These are phyloP conservation scores for Taurulus bubalis DNA, from an alignment of 2,113 vertebrate species.

Conservation along the genomic window DNA sequence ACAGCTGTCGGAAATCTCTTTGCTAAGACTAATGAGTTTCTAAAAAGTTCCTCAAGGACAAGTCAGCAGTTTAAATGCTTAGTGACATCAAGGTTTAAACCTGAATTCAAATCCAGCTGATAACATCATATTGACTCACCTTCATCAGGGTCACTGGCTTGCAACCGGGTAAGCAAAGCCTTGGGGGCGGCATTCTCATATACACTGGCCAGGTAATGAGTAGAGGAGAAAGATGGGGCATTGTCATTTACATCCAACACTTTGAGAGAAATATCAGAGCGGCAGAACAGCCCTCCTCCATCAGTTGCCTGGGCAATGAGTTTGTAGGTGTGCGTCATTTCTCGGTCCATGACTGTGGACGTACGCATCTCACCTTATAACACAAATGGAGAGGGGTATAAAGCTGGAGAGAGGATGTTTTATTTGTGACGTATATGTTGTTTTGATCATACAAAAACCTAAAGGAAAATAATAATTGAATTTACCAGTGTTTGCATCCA, in stretches of 20 bases:
- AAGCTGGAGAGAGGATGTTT: background rate
- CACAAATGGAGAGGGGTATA: constrained; percentile 7
- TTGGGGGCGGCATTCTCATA: constrained; percentile 93
- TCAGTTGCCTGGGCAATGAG: constrained; percentile 93
- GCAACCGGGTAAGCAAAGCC: constrained; percentile 91
- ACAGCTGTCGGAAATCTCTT: background rate
- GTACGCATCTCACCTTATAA: constrained; percentile 92
- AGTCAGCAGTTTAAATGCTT: background rate
- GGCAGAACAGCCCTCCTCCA: constrained; percentile 94
- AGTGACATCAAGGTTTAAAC: background rate
- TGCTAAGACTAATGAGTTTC: background rate
- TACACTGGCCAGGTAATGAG: constrained; percentile 88
- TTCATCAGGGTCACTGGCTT: constrained; percentile 92
- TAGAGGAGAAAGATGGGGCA: constrained; percentile 89
- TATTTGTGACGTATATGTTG: background rate
- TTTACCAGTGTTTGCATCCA: constrained; percentile 94
- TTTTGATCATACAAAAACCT: background rate
- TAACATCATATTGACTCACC: constrained; percentile 81
- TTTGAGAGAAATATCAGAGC: constrained; percentile 88
- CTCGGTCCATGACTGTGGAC: constrained; percentile 88
- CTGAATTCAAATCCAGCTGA: background rate
- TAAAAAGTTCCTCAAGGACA: background rate
- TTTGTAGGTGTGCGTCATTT: constrained; percentile 87
- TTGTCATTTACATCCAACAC: constrained; percentile 97
- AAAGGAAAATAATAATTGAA: background rate